Conservation (phyloP, 1,140 invertebrate genomes). For the Battus philenor region DNA sequence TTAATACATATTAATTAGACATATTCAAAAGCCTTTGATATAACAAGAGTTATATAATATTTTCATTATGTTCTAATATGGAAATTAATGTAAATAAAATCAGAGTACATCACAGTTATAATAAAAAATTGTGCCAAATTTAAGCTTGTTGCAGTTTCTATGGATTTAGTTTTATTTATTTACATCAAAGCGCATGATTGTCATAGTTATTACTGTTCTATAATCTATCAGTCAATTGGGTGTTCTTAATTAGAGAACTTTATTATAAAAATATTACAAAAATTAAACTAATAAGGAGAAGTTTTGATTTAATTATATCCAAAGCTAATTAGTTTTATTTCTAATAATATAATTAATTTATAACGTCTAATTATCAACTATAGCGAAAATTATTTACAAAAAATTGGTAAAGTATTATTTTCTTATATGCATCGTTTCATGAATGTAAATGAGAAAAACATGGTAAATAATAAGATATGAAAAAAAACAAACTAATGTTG, state of each 20-base stretch:
- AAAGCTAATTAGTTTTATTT: too few species aligned
- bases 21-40: not conserved
- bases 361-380: slow-evolving; percentile 4
- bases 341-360: too few species aligned
- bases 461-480: too few species aligned
- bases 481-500: too few species aligned
- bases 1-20: slow-evolving; percentile 1
- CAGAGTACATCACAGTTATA: slow-evolving; percentile 50
- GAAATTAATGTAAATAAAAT: slow-evolving; percentile 22
- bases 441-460: too few species aligned
- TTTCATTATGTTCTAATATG: not conserved
- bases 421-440: too few species aligned
- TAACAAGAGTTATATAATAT: not conserved
- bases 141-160: slow-evolving; percentile 16
- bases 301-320: slow-evolving; percentile 3
- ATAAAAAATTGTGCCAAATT: slow-evolving; percentile 45
- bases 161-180: slow-evolving; percentile 20
- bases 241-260: slow-evolving; percentile 23
- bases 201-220: slow-evolving; percentile 25
- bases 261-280: slow-evolving; percentile 23
- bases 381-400: slow-evolving; percentile 9
- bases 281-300: slow-evolving; percentile 13
- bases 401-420: too few species aligned
- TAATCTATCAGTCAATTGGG: slow-evolving; percentile 37
- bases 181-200: slow-evolving; percentile 22